A percentile compares a stretch with the other conserved stretches of the same genome.
Conservation (phyloP, 2,888 invertebrate species). For the Meiosimyza platycephala region DNA sequence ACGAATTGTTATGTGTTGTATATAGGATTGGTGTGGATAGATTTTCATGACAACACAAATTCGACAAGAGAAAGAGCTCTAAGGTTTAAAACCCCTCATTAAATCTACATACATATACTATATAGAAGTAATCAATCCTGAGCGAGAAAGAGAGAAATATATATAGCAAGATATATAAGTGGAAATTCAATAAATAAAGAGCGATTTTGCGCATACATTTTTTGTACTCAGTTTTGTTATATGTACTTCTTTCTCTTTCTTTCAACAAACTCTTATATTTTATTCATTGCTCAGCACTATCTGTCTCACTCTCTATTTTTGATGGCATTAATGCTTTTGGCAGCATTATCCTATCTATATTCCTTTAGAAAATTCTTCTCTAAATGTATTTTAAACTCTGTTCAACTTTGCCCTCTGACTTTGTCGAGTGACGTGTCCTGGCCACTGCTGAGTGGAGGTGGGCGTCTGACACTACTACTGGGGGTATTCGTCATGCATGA, state of each 20-base stretch:
- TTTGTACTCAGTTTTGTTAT: no score
- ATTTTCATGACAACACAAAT: constrained; percentile 32
- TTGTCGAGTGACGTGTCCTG: constrained; percentile 43
- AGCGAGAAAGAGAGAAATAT: no score
- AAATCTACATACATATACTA: no score
- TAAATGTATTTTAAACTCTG: constrained; percentile 48
- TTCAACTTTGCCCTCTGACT: constrained; percentile 62
- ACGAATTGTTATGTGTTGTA: neutral
- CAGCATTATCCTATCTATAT: neutral
- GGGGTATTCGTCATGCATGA: no score
- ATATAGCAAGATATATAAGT: no score
- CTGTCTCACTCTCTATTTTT: no score
- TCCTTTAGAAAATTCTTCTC: neutral
- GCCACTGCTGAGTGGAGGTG: neutral
- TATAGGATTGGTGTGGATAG: neutral
- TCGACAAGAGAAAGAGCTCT: constrained; percentile 12
- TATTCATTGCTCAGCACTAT: no score
- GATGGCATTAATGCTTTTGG: no score
- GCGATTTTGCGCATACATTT: constrained; percentile 31
- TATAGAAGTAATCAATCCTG: no score
- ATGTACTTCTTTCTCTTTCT: no score
- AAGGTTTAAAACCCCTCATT: no score
- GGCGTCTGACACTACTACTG: neutral
- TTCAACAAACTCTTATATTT: no score
- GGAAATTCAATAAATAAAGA: neutral